phyloP scores from a whole-genome alignment of 2,888 invertebrate genomes.

The Rugalucina vietnamica region DNA sequence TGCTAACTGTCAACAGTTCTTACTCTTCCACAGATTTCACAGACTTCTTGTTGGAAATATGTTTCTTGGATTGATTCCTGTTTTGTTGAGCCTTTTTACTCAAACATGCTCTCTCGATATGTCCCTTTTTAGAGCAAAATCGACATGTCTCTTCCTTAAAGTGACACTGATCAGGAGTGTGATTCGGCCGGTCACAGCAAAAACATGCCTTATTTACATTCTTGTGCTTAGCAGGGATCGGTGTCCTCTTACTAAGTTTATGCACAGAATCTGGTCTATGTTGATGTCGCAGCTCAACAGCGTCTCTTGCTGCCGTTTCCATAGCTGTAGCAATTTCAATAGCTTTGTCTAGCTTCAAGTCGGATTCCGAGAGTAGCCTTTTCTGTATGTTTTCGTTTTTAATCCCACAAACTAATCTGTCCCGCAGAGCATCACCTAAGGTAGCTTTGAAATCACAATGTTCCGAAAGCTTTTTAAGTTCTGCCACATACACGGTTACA shows the following conservation, averaged over 20 bases:
- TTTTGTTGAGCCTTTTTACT: background rate
- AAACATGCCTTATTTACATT: background rate
- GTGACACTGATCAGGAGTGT: background rate
- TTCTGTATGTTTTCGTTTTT: slow-evolving; percentile 44
- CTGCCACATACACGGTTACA: too few species aligned
- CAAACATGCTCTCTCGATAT: background rate
- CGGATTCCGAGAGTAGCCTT: slow-evolving; percentile 39
- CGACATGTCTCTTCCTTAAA: background rate
- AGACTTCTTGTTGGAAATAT: background rate
- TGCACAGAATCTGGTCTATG: background rate
- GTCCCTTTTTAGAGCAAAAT: background rate
- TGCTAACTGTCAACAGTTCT: background rate
- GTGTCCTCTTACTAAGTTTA: background rate
- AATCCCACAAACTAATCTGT: too few species aligned
- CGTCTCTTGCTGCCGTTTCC: background rate
- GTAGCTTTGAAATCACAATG: too few species aligned
- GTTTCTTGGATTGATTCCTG: background rate
- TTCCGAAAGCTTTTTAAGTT: too few species aligned
- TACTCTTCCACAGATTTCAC: background rate
- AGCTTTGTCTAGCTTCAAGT: slow-evolving; percentile 44
- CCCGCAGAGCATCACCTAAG: too few species aligned
- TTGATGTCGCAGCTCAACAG: background rate
- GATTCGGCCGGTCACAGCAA: background rate
- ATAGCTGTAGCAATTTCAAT: background rate
- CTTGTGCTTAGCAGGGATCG: background rate